Conservation (phyloP, 1,140 invertebrate species). For the Heliothis virescens region DNA sequence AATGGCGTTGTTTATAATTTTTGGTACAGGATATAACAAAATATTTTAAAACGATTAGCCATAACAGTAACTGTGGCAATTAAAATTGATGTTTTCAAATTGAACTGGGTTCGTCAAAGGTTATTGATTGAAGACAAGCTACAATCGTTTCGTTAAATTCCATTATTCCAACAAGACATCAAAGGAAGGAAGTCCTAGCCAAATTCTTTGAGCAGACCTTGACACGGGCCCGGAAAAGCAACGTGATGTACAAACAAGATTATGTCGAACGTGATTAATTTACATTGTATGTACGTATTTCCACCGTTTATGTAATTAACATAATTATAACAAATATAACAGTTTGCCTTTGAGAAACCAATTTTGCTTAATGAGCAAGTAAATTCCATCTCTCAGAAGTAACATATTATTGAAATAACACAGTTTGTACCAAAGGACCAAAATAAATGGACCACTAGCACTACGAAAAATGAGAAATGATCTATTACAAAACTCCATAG, state of each 20-base stretch:
- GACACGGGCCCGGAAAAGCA: constrained; percentile 1
- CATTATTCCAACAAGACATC: not conserved
- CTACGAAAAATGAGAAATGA: not conserved
- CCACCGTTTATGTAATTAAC: not conserved
- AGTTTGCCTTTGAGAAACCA: no score
- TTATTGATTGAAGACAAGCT: no score
- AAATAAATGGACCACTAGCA: not conserved
- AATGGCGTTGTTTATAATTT: not conserved
- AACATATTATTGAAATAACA: no score
- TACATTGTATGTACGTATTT: not conserved
- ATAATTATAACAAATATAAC: not conserved
- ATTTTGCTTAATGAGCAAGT: no score
- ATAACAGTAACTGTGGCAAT: no score
- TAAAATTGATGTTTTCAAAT: no score
- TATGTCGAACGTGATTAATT: constrained; percentile 18
- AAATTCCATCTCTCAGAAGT: no score
- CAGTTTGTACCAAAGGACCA: not conserved
- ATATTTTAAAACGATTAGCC: not conserved
- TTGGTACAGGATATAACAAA: not conserved
- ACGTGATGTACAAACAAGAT: constrained; percentile 7
- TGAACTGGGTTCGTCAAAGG: no score
- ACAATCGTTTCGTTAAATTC: no score
- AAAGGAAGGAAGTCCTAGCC: not conserved
- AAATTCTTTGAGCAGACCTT: constrained; percentile 20
- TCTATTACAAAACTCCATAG: not conserved